Percentiles rank a stretch among this genome's conserved stretches.
These are phyloP conservation scores for Hippocampus kuda DNA, from an alignment of 2,797 vertebrate species.

Conservation along the genomic window DNA sequence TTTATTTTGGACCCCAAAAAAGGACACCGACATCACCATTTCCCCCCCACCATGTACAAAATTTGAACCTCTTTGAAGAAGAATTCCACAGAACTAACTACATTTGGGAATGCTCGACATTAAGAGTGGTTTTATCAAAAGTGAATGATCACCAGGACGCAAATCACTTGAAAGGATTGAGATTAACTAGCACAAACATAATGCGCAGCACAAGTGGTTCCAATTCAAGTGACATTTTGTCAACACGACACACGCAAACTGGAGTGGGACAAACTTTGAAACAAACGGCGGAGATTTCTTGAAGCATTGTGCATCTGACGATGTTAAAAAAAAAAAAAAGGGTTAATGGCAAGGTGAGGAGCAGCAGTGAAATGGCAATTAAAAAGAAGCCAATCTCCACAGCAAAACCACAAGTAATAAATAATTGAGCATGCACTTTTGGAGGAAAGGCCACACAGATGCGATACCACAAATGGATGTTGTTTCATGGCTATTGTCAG, in stretches of 20 bases:
- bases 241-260: background rate
- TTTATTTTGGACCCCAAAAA: constrained; percentile 1
- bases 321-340: background rate
- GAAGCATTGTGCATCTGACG: background rate
- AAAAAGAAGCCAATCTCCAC: constrained; percentile 33
- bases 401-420: constrained; percentile 7
- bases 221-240: background rate
- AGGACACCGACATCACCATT: background rate
- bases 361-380: constrained; percentile 47
- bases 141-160: background rate
- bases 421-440: constrained; percentile 2
- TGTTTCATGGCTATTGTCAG: constrained; percentile 12
- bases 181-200: background rate
- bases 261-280: background rate
- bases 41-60: background rate
- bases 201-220: background rate
- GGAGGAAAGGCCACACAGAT: background rate
- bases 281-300: background rate
- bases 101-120: background rate
- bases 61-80: background rate
- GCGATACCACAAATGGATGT: constrained; percentile 10
- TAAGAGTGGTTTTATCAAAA: constrained; percentile 2
- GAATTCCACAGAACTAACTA: background rate
- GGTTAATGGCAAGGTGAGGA: constrained; percentile 52
- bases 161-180: background rate